Evolutionary conservation across 2,797 vertebrate species (phyloP).

Genomic region (Crocidura indochinensis): DNA sequence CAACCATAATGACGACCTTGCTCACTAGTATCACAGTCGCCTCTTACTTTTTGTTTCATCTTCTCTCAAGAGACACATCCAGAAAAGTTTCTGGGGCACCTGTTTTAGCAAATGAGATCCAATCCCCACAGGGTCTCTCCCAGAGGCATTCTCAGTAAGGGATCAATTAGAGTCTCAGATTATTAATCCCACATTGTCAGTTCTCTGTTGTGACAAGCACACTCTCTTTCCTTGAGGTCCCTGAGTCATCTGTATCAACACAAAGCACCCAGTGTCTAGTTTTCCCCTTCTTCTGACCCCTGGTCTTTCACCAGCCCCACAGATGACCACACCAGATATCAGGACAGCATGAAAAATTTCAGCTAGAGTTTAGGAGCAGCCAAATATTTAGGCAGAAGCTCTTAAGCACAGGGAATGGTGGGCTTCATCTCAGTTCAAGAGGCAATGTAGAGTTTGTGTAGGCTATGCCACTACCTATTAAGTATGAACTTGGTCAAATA

Average conservation of each 20-base stretch:
- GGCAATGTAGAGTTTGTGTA: no score
- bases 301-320: neutral
- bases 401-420: no score
- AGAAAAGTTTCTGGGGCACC: neutral
- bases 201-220: neutral
- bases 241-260: neutral
- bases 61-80: neutral
- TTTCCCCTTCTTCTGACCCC: neutral
- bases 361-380: no score
- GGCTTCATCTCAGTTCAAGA: no score
- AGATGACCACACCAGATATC: neutral
- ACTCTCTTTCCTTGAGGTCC: neutral
- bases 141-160: neutral
- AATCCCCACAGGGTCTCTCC: neutral
- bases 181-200: neutral
- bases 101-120: conserved; percentile 38
- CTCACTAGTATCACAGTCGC: neutral
- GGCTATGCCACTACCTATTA: no score
- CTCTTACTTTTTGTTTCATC: neutral
- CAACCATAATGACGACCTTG: no score
- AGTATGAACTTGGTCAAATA: no score
- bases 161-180: neutral
- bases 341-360: neutral
- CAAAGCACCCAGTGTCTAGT: neutral
- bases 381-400: no score